Evolutionary conservation across 2,888 invertebrate genomes (phyloP).

Genomic region (Phengaris arion): DNA sequence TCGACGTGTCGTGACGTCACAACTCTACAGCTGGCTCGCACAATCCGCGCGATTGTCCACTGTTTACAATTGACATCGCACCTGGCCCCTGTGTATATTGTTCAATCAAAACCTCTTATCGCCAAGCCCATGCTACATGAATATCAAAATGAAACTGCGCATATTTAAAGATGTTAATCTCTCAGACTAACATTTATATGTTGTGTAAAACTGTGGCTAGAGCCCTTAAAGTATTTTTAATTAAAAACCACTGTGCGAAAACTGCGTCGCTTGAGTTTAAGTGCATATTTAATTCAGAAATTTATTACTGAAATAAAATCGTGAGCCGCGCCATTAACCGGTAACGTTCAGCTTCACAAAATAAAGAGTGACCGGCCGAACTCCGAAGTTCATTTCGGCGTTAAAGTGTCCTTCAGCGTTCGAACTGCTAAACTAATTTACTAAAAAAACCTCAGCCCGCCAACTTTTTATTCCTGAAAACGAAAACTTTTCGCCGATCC

Average conservation of each 20-base stretch:
- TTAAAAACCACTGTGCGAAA: neutral
- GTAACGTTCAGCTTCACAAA: neutral
- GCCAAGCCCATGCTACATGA: neutral
- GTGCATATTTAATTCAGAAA: constrained; percentile 6
- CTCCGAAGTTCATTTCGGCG: constrained; percentile 19
- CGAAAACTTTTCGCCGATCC: constrained; percentile 10
- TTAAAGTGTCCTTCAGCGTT: constrained; percentile 18
- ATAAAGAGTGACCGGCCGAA: constrained; percentile 1
- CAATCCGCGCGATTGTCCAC: neutral
- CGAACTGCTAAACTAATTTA: constrained; percentile 23
- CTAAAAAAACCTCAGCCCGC: constrained; percentile 15
- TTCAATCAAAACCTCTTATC: neutral
- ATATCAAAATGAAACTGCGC: neutral
- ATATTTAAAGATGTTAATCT: neutral
- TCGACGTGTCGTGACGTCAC: neutral
- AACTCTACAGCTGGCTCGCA: neutral
- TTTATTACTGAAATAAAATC: constrained; percentile 6
- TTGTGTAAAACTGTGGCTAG: neutral
- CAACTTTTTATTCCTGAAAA: constrained; percentile 14
- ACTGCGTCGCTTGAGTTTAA: neutral
- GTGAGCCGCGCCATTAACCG: neutral
- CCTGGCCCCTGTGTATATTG: neutral
- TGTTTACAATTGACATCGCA: constrained; percentile 4
- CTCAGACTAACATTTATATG: neutral
- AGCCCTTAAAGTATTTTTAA: constrained; percentile 2